phyloP scores from a whole-genome alignment of 2,888 invertebrate species.

The Sericinus montela region DNA sequence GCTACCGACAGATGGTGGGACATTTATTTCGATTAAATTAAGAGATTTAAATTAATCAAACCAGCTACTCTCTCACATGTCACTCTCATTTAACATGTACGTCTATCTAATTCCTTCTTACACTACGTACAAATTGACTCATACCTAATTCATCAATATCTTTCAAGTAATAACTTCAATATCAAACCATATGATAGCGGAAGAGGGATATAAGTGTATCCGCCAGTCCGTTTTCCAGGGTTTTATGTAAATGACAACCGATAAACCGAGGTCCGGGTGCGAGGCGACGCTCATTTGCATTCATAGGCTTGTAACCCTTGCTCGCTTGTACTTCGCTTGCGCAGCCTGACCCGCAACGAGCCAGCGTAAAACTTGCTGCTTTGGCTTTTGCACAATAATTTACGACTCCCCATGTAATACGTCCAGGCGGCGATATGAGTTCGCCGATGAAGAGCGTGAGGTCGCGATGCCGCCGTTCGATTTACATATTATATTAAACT shows the following conservation, averaged over 20 bases:
- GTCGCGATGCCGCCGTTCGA: constrained; percentile 69
- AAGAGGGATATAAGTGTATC: constrained; percentile 54
- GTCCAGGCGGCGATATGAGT: constrained; percentile 69
- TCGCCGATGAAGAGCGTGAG: constrained; percentile 60
- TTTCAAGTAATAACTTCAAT: constrained; percentile 40
- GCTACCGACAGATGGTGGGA: too few relatives aligned
- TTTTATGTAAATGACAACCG: constrained; percentile 72
- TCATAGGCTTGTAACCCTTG: constrained; percentile 78
- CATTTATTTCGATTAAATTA: too few relatives aligned
- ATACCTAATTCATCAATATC: constrained; percentile 28
- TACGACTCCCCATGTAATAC: constrained; percentile 73
- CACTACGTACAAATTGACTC: neutral
- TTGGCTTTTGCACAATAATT: constrained; percentile 73
- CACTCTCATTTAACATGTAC: too few relatives aligned
- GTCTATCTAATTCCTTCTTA: neutral
- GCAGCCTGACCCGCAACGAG: constrained; percentile 53
- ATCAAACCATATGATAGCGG: constrained; percentile 43
- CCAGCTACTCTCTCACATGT: too few relatives aligned
- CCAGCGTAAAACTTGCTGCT: constrained; percentile 65
- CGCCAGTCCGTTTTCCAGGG: constrained; percentile 55
- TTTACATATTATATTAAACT: constrained; percentile 79
- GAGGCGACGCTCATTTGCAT: constrained; percentile 73
- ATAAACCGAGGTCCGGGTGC: constrained; percentile 66
- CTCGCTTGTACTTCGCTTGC: constrained; percentile 52
- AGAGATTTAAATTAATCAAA: too few relatives aligned